Evolutionary conservation across 2,888 invertebrate genomes (phyloP), one percentile per base, ranked within the genome.

Genomic region (Scaptomyza tumidula): DNA sequence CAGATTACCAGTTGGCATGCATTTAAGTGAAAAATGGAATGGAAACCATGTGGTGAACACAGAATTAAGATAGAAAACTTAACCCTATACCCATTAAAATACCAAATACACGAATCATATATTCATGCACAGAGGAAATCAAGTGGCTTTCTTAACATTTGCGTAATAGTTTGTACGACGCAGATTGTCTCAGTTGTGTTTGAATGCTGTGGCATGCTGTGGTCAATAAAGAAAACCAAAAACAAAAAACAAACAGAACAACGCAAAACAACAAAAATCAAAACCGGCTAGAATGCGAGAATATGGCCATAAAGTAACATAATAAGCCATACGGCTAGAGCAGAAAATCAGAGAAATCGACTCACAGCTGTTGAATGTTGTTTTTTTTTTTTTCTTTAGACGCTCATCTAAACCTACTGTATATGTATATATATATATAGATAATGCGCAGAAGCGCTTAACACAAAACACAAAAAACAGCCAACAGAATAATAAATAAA

Each of bases 401-500:
- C 37, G 19, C 68, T 57, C 49, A 53, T 56, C 19, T 46, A 24
- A 24, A 24, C 24, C 24, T 24, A 24, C 24, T 24, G 24, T 24
- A 39, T 24, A 50, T 7, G 6, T 4, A 35, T 19, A 16, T 5
- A 14, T 24, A 39, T 24, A 50, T 7, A 31, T 65, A 78, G 59
- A 71, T 87, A 83, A 87, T 87, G 88, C 83, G 83, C 83, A 87
- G 75, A 85, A 87, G 83, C 70, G 41, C 67, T 66, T 48, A 54
- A 64, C 65, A 65, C 45, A 54, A 50, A 49, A 57, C 53, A 27
- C 24, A 44, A 48, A 46, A 16, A 14, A 35, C 24, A 41, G 4
- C 39, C 24, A 39, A 37, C 19, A 9, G 4, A 46, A 50, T 16
- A 33, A 75, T 52, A 44, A 54, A 63, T 58, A 67, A 86, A 82